A percentile compares a stretch with the other conserved stretches of the same genome.
Conservation (phyloP, 2,113 vertebrate genomes). For the Gopherus evgoodei region DNA sequence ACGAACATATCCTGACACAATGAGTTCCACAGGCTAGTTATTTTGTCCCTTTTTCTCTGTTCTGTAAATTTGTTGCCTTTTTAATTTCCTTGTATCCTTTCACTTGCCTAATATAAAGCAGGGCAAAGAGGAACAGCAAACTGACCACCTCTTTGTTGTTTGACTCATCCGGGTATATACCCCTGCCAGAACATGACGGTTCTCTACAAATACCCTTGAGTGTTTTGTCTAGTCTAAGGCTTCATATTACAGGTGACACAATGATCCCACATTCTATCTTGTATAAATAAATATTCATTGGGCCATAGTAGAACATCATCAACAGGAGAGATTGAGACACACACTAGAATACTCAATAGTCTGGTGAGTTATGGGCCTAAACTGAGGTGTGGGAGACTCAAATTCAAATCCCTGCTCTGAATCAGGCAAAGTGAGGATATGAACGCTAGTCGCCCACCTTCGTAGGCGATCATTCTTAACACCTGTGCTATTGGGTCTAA, state of each 20-base stretch:
- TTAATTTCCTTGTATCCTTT: neutral
- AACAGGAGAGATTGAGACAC: neutral
- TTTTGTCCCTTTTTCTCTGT: neutral
- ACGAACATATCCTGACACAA: neutral
- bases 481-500: too few species aligned
- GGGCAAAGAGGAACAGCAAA: neutral
- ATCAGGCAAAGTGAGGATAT: neutral
- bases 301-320: neutral
- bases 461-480: neutral
- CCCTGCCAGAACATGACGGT: neutral
- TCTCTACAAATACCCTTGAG: neutral
- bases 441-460: neutral
- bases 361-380: neutral
- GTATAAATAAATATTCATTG: neutral
- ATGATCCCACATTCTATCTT: neutral
- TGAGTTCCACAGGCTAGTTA: accelerated
- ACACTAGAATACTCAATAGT: neutral
- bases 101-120: neutral
- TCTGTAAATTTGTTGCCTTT: too few species aligned
- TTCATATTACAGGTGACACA: neutral
- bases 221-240: neutral
- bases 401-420: neutral
- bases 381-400: too few species aligned
- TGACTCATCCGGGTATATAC: neutral
- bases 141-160: neutral